Base-by-base conservation (phyloP, 2,797 vertebrate genomes). In the Enteromius thamalakanensis region DNA sequence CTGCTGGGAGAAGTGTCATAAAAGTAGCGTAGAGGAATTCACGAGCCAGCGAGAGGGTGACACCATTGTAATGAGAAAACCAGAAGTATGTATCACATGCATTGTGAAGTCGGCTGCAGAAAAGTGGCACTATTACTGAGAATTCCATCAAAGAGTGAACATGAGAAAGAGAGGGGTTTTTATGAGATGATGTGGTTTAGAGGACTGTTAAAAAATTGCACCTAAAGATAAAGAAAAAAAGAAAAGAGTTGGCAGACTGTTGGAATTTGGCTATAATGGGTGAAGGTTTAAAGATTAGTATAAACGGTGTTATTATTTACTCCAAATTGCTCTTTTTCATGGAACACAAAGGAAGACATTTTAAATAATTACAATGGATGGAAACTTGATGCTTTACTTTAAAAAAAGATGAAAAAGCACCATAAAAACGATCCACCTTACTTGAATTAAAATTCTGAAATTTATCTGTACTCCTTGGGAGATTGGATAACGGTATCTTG, bases 31-130 rank as follows among this genome's bases (percentile, higher is more conserved):
- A 70, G 79, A 80, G 60, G 60, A 80, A 65, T 81, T 74, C 32
- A 71, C 64, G 53, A 85, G 76, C 79, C 40, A 80, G 74, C 71
- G 82, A 84, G 62, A 77, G 74, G 84, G 79, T 87, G 81, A 88
- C 55, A 81, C 84, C 69, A 77, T 78, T 58, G 75, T 89, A 81
- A 89, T 89, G 88, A 86, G 83, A 88, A 90, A 85, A 76, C 88
- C 87, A 89, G 87, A 85, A 78, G 26, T 75, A 34, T 76, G 32
- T 62, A 62, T 70, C 74, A 82, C 77, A 87, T 62, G 47, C 71
- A 82, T 45, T 76, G 71, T 76, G 51, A 77, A 83, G 51, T 77
- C 51, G 53, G 53, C 64, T 83, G 81, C 60, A 78, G 67, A 83
- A 80, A 80, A 77, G 74, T 83, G 74, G 64, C 81, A 83, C 75